These are phyloP conservation scores for Lordiphosa andalusiaca DNA, from an alignment of 2,888 invertebrate genomes.

Conservation along the genomic window DNA sequence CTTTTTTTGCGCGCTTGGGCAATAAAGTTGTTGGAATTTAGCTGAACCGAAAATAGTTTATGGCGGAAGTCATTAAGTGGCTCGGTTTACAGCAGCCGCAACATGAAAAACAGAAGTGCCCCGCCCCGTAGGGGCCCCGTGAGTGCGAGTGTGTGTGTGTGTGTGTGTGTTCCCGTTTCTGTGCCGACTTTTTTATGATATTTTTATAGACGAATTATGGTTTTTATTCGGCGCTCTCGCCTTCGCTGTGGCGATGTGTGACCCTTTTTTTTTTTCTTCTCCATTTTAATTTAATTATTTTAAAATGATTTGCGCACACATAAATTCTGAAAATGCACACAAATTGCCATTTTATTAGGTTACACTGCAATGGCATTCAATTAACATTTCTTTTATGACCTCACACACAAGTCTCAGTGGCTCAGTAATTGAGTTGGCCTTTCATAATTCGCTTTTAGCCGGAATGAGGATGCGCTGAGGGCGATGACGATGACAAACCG, in stretches of 20 bases:
- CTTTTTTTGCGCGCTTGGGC: constrained; percentile 37
- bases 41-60: constrained; percentile 74
- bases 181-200: constrained; percentile 63
- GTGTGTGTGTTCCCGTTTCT: constrained; percentile 31
- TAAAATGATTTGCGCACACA: constrained; percentile 60
- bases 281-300: constrained; percentile 64
- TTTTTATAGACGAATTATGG: constrained; percentile 73
- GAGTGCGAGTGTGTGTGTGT: constrained; percentile 4
- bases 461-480: constrained; percentile 18
- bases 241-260: constrained; percentile 13
- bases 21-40: constrained; percentile 75
- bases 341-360: constrained; percentile 65
- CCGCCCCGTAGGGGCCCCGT: constrained; percentile 30
- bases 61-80: constrained; percentile 74
- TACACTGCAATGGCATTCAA: constrained; percentile 53
- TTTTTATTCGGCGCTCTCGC: constrained; percentile 63
- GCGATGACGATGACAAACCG: constrained; percentile 25
- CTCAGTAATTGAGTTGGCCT: constrained; percentile 50
- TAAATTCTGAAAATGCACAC: constrained; percentile 39
- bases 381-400: constrained; percentile 53
- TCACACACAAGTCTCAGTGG: constrained; percentile 20
- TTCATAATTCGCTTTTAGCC: constrained; percentile 35
- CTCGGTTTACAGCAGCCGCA: constrained; percentile 74
- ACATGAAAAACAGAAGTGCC: constrained; percentile 72
- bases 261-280: constrained; percentile 47